phyloP scores from a whole-genome alignment of 2,888 invertebrate genomes.

The Sphinx pinastri region DNA sequence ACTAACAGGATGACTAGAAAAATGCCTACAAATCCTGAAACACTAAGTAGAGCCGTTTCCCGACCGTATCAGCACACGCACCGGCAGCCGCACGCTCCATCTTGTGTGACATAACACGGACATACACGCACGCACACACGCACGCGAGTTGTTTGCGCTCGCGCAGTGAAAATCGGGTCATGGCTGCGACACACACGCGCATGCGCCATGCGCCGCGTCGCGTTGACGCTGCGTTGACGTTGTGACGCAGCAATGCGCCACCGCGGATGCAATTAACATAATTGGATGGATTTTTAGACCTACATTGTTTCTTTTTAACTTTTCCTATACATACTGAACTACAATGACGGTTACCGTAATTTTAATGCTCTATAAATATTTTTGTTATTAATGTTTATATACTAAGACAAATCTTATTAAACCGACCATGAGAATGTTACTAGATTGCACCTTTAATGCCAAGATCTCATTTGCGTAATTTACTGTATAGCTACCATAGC shows the following conservation, averaged over 20 bases:
- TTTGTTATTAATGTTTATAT: no score
- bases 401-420: no score
- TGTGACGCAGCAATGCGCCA: conserved; percentile 46
- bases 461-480: no score
- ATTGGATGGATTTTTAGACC: not conserved
- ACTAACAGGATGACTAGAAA: no score
- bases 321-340: not conserved
- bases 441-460: no score
- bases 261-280: conserved; percentile 58
- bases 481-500: no score
- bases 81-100: conserved; percentile 45
- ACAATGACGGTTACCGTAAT: no score
- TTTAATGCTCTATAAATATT: no score
- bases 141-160: conserved; percentile 43
- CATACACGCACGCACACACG: conserved; percentile 32
- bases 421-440: no score
- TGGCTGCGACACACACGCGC: conserved; percentile 55
- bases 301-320: not conserved
- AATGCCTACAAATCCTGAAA: conserved; percentile 1
- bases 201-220: conserved; percentile 37
- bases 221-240: conserved; percentile 34
- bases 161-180: conserved; percentile 74
- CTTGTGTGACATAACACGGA: conserved; percentile 66
- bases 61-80: conserved; percentile 23
- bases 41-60: conserved; percentile 29